Evolutionary conservation across 92 coral and sea anemone genomes (phyloP).

Genomic region (Montipora capitata): DNA sequence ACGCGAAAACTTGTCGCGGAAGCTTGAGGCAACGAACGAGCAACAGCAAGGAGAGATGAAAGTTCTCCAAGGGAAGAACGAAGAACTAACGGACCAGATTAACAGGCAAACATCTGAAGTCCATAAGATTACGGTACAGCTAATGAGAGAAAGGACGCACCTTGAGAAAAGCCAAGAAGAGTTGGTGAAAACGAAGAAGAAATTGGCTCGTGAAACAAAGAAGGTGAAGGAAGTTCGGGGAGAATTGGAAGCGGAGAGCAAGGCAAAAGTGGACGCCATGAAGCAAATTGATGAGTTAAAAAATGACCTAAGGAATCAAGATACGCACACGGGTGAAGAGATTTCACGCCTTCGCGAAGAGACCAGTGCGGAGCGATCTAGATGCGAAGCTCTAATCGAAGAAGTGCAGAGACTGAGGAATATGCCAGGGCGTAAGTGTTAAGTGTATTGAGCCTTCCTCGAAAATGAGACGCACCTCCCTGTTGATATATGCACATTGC

Average conservation of each 20-base stretch:
- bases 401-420: slow-evolving; percentile 77
- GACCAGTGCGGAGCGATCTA: slow-evolving; percentile 9
- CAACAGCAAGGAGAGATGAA: slow-evolving; percentile 68
- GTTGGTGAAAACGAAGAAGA: slow-evolving; percentile 65
- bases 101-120: slow-evolving; percentile 57
- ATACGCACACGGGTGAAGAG: neutral
- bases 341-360: slow-evolving; percentile 19
- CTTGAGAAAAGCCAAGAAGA: slow-evolving; percentile 68
- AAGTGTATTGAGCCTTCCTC: too few species aligned
- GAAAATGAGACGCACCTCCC: too few species aligned
- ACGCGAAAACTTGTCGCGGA: slow-evolving; percentile 48
- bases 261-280: too few species aligned
- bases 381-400: slow-evolving; percentile 49
- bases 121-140: slow-evolving; percentile 59
- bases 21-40: slow-evolving; percentile 72
- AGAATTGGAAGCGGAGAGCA: slow-evolving; percentile 61
- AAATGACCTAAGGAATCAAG: slow-evolving; percentile 43
- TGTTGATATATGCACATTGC: too few species aligned
- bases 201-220: slow-evolving; percentile 75
- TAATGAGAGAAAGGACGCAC: slow-evolving; percentile 72
- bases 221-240: slow-evolving; percentile 74
- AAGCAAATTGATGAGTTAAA: slow-evolving; percentile 28
- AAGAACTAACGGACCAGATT: slow-evolving; percentile 67
- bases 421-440: slow-evolving; percentile 83
- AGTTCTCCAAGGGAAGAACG: slow-evolving; percentile 64